A percentile compares a stretch with the other conserved stretches of the same genome.
phyloP scores from a whole-genome alignment of 2,113 vertebrate genomes.

The Mustela nigripes region DNA sequence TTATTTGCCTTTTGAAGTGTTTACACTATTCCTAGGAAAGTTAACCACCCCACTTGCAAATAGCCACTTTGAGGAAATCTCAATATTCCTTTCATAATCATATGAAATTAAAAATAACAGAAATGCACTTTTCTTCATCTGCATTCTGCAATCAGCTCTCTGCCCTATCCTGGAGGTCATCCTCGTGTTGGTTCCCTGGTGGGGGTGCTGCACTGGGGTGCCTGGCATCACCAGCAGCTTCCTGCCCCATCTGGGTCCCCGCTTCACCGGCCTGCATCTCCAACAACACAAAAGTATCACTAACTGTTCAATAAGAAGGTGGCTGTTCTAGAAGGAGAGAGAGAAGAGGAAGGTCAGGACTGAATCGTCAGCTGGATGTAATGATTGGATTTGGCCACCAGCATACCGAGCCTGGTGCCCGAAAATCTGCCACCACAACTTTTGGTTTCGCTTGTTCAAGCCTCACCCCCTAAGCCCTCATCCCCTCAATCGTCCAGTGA shows the following conservation, averaged over 20 bases:
- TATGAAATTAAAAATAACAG: not conserved
- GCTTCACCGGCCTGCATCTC: not conserved
- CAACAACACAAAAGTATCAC: too few species aligned
- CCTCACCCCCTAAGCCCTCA: not conserved
- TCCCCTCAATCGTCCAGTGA: not conserved
- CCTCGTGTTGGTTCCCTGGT: too few species aligned
- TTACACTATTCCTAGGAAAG: not conserved
- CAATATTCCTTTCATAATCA: not conserved
- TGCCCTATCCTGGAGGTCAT: not conserved
- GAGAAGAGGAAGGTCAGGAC: not conserved
- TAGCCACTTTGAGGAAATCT: not conserved
- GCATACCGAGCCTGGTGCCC: accelerated
- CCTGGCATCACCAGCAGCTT: too few species aligned
- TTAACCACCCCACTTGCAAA: not conserved
- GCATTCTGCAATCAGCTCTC: not conserved
- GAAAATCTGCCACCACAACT: accelerated
- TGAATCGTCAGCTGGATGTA: not conserved
- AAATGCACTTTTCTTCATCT: not conserved
- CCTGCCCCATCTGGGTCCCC: not conserved
- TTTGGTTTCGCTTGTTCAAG: too few species aligned
- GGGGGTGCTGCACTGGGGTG: accelerated
- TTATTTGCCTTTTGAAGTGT: not conserved
- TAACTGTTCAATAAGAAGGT: too few species aligned
- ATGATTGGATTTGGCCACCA: not conserved
- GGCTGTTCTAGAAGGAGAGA: not conserved